phyloP scores from a whole-genome alignment of 1,140 invertebrate genomes.

The Chionoecetes opilio region DNA sequence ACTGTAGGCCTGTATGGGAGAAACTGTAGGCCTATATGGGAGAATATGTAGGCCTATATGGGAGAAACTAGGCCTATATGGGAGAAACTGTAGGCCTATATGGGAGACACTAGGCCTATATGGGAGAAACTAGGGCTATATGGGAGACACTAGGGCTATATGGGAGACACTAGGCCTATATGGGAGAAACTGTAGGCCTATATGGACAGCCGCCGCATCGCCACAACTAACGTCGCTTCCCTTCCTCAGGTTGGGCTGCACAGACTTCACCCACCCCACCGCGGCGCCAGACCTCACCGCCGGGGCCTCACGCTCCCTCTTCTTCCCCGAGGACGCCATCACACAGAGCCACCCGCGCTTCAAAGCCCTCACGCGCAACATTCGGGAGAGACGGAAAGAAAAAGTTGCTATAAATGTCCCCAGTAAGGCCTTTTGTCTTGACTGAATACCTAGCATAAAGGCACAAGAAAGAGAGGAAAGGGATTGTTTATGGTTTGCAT shows the following conservation, averaged over 20 bases:
- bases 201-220: neutral
- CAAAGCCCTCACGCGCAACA: constrained; percentile 97
- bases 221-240: neutral
- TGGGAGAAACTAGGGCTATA: too few relatives aligned
- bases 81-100: too few relatives aligned
- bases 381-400: constrained; percentile 93
- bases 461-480: constrained; percentile 11
- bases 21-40: too few relatives aligned
- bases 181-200: too few relatives aligned
- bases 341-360: constrained; percentile 97
- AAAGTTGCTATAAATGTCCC: constrained; percentile 99
- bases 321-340: constrained; percentile 98
- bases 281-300: constrained; percentile 88
- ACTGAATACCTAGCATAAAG: constrained; percentile 10
- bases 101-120: too few relatives aligned
- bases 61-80: too few relatives aligned
- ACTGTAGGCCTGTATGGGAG: too few relatives aligned
- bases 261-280: constrained; percentile 94
- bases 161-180: too few relatives aligned
- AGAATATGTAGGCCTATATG: too few relatives aligned
- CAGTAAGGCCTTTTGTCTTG: constrained; percentile 82
- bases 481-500: constrained; percentile 6
- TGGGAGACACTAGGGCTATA: too few relatives aligned
- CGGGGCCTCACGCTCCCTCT: constrained; percentile 93
- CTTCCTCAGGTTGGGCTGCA: constrained; percentile 91